Evolutionary conservation across 2,888 invertebrate species (phyloP), one percentile per base, ranked within the genome.

Genomic region (Sycophila texana): DNA sequence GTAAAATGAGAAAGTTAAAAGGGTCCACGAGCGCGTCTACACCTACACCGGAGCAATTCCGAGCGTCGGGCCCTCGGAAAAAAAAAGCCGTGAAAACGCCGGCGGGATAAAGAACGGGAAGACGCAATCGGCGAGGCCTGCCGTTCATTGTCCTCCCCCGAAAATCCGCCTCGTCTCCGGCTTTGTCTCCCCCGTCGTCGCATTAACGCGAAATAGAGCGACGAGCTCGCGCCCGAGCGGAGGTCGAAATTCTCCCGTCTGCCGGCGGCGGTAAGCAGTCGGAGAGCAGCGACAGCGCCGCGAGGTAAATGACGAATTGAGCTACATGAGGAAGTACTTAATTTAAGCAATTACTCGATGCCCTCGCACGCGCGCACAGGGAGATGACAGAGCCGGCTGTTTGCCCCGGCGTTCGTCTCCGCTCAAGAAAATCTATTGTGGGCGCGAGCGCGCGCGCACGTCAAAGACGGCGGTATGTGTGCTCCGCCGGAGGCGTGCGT

Each of bases 251-350:
- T 75, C 72, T n/a, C 55, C 57, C 66, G 55, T 65, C 57, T 66
- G 26, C 51, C 60, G 20, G 30, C 12, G n/a, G 71, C 39, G 26
- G 58, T 55, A 51, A 57, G 78, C 81, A 74, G 70, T 75, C 39
- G 53, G 65, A 14, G 63, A 39, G 63, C 18, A 47, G 63, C 47
- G 55, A 39, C 39, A 81, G 81, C 65, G 82, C 82, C 80, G 67
- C 80, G 80, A 80, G 82, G 70, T 79, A 81, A 81, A 82, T 83
- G 83, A 83, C 81, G 79, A 83, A 82, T 82, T 81, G 78, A 82
- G 83, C 78, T 81, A 83, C 83, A 83, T 82, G 81, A 83, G 84
- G 83, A 83, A 83, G 83, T 83, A 82, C 80, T 83, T 83, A 83
- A 84, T 84, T 84, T 79, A 80, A 81, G 81, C 82, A 83, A 84